phyloP scores from a whole-genome alignment of 2,888 invertebrate genomes.

The Choristoneura rosaceana region DNA sequence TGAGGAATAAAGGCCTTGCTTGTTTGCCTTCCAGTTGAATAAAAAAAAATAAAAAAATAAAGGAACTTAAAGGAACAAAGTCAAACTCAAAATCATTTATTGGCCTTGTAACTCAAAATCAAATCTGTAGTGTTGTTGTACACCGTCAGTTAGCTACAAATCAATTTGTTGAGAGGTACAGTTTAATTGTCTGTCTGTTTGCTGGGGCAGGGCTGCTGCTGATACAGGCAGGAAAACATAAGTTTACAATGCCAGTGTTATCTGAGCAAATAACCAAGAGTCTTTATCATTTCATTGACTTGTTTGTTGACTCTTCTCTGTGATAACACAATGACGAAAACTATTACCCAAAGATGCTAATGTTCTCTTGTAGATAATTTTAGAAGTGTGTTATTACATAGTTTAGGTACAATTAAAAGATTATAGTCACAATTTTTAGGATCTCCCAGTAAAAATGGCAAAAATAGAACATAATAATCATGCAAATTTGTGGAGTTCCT shows the following conservation, averaged over 20 bases:
- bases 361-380: background rate
- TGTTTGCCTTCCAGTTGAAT: no score
- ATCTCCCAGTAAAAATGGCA: no score
- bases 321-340: slow-evolving; percentile 26
- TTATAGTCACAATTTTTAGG: no score
- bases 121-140: background rate
- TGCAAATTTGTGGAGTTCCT: no score
- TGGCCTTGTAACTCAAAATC: no score
- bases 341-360: background rate
- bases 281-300: slow-evolving; percentile 26
- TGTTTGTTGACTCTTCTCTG: slow-evolving; percentile 23
- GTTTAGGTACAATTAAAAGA: no score
- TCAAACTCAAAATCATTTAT: no score
- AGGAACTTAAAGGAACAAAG: no score
- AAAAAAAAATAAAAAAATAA: no score
- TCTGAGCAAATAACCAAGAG: slow-evolving; percentile 33
- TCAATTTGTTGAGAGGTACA: no score
- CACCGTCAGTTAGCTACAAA: background rate
- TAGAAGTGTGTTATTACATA: background rate
- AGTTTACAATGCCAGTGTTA: slow-evolving; percentile 11
- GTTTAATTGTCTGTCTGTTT: background rate
- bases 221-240: background rate
- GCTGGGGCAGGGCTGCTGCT: background rate
- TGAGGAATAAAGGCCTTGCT: no score
- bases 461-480: no score